Conservation (phyloP, 2,797 vertebrate genomes). For the Hippocampus kuda region DNA sequence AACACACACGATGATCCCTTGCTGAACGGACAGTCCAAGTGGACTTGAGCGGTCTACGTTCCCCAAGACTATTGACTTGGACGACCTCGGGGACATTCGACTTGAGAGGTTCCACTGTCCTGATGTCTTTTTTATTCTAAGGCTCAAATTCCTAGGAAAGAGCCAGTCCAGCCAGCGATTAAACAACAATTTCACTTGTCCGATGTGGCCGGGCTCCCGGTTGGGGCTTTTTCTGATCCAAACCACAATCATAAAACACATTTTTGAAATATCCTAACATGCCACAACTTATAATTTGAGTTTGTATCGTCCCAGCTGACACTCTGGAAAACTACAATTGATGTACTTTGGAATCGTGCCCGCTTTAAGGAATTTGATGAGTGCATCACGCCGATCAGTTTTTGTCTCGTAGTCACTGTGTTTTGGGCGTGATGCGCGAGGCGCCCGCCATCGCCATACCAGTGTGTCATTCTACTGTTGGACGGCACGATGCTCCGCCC, state of each 20-base stretch:
- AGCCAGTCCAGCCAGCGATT: neutral
- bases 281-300: constrained; percentile 16
- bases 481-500: constrained; percentile 40
- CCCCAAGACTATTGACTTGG: neutral
- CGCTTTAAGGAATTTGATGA: constrained; percentile 63
- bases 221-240: constrained; percentile 13
- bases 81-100: neutral
- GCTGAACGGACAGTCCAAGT: neutral
- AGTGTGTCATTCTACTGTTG: constrained; percentile 50
- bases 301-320: neutral
- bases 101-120: neutral
- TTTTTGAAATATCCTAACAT: constrained; percentile 14
- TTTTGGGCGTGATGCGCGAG: neutral
- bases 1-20: neutral
- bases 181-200: neutral
- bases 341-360: constrained; percentile 57
- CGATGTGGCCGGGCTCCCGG: neutral
- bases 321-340: constrained; percentile 43
- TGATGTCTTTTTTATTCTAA: constrained; percentile 1
- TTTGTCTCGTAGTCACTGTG: neutral
- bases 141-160: neutral
- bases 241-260: constrained; percentile 19
- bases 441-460: constrained; percentile 42
- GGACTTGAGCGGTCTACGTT: neutral
- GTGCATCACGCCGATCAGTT: constrained; percentile 4